Percentiles rank a stretch among this genome's conserved stretches.
phyloP scores from a whole-genome alignment of 2,797 vertebrate species.

The Tapera naevia region DNA sequence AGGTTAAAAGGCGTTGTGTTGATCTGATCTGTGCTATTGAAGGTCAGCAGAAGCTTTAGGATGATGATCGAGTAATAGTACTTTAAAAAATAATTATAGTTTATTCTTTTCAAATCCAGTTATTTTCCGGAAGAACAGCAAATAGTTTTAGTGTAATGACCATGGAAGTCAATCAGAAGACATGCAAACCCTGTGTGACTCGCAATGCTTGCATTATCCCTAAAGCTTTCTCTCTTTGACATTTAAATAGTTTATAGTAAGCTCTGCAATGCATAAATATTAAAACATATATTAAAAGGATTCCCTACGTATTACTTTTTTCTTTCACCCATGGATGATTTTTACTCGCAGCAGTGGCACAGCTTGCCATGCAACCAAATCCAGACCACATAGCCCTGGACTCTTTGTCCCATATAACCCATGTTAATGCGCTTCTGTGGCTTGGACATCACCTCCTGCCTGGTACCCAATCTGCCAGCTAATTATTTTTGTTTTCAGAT shows the following conservation, averaged over 20 bases:
- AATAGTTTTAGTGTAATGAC: background rate
- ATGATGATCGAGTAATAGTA: background rate
- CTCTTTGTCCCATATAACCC: background rate
- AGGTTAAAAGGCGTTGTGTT: background rate
- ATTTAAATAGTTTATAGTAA: background rate
- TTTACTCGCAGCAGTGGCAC: background rate
- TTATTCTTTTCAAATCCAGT: constrained; percentile 8
- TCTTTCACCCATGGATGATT: background rate
- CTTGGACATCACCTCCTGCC: background rate
- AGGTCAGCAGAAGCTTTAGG: constrained; percentile 23
- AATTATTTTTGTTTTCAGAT: background rate
- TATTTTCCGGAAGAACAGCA: background rate
- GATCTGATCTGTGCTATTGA: background rate
- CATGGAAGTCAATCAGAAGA: background rate
- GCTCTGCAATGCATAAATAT: background rate
- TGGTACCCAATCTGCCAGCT: background rate
- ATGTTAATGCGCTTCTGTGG: accelerated
- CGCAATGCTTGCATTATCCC: background rate
- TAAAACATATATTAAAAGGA: background rate
- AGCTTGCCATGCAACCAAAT: background rate
- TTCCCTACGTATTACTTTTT: background rate
- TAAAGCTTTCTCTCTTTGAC: background rate
- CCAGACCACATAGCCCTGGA: background rate
- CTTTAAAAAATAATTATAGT: background rate
- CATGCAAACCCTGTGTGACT: background rate